phyloP scores from a whole-genome alignment of 2,113 vertebrate species.

The Malurus cyaneus region DNA sequence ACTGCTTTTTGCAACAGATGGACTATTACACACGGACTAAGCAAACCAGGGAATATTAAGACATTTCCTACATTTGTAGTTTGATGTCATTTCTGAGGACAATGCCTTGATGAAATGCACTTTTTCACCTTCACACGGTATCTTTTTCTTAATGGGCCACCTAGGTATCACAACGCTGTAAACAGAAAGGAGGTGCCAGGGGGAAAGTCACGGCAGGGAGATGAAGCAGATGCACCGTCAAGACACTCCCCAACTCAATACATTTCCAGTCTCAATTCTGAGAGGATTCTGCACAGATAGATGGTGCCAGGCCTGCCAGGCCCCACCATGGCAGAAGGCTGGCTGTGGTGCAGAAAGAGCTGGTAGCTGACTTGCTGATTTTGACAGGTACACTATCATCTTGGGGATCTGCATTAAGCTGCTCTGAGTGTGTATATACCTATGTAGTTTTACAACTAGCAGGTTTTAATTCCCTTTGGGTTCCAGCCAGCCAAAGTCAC shows the following conservation, averaged over 20 bases:
- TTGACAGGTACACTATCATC: background rate
- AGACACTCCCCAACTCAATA: rapidly evolving
- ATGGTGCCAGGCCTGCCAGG: background rate
- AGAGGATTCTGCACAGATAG: background rate
- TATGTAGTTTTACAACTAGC: background rate
- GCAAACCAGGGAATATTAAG: slow-evolving; percentile 23
- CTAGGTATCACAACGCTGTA: rapidly evolving
- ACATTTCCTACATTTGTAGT: background rate
- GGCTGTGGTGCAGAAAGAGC: background rate
- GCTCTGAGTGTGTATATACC: background rate
- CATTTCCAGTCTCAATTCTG: background rate
- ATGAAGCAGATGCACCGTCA: rapidly evolving
- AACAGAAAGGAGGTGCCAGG: background rate
- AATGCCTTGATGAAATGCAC: background rate
- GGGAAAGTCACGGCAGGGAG: background rate
- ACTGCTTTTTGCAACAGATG: slow-evolving; percentile 42
- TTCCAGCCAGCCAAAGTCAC: background rate
- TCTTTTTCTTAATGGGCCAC: background rate
- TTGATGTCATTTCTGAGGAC: background rate
- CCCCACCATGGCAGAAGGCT: background rate
- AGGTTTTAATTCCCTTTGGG: background rate
- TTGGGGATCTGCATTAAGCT: background rate
- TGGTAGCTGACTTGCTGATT: background rate
- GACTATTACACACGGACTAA: background rate
- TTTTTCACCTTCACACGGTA: background rate